Conservation (phyloP, 2,888 invertebrate genomes). For the Desoria tigrina region DNA sequence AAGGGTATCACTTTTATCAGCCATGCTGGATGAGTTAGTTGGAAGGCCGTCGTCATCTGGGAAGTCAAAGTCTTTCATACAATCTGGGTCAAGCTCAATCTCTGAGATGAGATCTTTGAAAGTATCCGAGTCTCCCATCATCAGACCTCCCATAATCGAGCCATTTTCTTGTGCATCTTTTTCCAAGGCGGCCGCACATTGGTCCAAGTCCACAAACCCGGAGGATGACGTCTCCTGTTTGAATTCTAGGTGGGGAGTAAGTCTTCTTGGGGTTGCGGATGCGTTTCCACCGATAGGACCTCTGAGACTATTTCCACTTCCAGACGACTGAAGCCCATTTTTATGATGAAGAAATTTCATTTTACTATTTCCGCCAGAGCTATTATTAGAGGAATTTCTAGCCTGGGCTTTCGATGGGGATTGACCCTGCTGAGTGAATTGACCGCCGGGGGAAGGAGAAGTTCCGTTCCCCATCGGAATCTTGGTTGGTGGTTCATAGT, state of each 20-base stretch:
- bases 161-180: slow-evolving; percentile 71
- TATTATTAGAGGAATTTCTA: not conserved
- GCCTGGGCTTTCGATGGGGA: not conserved
- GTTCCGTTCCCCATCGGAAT: slow-evolving; percentile 9
- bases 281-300: not conserved
- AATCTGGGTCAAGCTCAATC: slow-evolving; percentile 73
- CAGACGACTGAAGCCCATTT: slow-evolving; percentile 7
- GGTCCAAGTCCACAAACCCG: slow-evolving; percentile 81
- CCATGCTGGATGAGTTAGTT: slow-evolving; percentile 27
- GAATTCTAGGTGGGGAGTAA: slow-evolving; percentile 25
- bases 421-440: not conserved
- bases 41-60: slow-evolving; percentile 58
- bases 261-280: not conserved
- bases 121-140: slow-evolving; percentile 66
- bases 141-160: no score
- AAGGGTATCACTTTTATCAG: slow-evolving; percentile 56
- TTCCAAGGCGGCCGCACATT: slow-evolving; percentile 80
- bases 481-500: slow-evolving; percentile 56
- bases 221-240: slow-evolving; percentile 35
- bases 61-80: slow-evolving; percentile 77
- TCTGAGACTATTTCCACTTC: slow-evolving; percentile 14
- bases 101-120: slow-evolving; percentile 86
- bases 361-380: not conserved
- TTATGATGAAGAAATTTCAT: slow-evolving; percentile 16
- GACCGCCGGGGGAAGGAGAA: not conserved